phyloP scores from a whole-genome alignment of 2,888 invertebrate species.

The Toxonevra muliebris region DNA sequence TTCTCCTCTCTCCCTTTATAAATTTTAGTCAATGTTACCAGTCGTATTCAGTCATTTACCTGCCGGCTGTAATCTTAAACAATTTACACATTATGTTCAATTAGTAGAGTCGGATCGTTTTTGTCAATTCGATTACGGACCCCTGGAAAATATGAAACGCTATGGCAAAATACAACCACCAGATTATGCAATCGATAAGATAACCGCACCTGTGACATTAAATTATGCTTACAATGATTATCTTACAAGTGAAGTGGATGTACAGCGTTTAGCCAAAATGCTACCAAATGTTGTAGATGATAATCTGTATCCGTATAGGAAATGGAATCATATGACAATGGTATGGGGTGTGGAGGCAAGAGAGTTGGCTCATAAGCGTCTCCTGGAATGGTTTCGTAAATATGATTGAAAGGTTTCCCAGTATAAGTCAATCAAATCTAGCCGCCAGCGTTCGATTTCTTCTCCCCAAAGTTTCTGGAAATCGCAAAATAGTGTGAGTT shows the following conservation, averaged over 20 bases:
- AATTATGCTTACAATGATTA: constrained; percentile 65
- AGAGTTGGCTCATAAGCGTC: constrained; percentile 42
- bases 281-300: constrained; percentile 52
- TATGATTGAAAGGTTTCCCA: constrained; percentile 28
- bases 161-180: constrained; percentile 68
- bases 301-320: constrained; percentile 42
- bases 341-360: constrained; percentile 46
- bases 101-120: constrained; percentile 54
- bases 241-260: constrained; percentile 65
- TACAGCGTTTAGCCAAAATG: constrained; percentile 43
- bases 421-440: too few species aligned
- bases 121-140: constrained; percentile 67
- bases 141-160: constrained; percentile 59
- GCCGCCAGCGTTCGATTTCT: too few species aligned
- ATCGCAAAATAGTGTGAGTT: too few species aligned
- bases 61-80: constrained; percentile 67
- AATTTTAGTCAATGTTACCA: constrained; percentile 68
- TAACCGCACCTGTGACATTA: constrained; percentile 66
- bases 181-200: constrained; percentile 64
- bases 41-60: constrained; percentile 72
- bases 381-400: constrained; percentile 45
- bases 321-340: constrained; percentile 55
- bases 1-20: background rate
- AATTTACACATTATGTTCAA: constrained; percentile 69
- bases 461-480: too few species aligned